Evolutionary conservation across 1,140 invertebrate species (phyloP).

Genomic region (Mamestra configurata): DNA sequence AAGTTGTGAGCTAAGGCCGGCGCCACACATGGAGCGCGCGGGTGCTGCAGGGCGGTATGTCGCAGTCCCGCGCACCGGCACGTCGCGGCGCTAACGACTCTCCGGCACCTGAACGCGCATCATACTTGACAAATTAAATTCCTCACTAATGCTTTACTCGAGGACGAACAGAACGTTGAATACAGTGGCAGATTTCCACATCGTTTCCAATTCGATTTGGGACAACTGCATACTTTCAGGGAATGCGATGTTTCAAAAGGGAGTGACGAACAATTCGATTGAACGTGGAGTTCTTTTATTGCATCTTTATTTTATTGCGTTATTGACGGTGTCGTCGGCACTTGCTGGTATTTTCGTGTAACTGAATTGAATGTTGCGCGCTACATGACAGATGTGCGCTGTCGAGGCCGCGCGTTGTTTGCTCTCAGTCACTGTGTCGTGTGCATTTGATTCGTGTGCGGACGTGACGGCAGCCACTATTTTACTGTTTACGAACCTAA

Average conservation of each 20-base stretch:
- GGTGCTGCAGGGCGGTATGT: not conserved
- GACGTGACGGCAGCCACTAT: conserved; percentile 26
- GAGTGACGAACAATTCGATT: conserved; percentile 79
- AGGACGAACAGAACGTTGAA: conserved; percentile 48
- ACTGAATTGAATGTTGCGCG: conserved; percentile 46
- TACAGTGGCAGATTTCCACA: conserved; percentile 54
- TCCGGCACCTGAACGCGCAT: conserved; percentile 54
- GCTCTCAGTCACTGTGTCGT: conserved; percentile 39
- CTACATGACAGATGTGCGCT: conserved; percentile 37
- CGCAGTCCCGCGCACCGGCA: conserved; percentile 6
- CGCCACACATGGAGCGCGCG: not conserved
- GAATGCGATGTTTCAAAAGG: conserved; percentile 75
- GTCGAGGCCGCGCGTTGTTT: conserved; percentile 32
- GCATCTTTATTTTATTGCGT: conserved; percentile 57
- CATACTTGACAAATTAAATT: conserved; percentile 65
- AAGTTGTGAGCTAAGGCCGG: conserved; percentile 9
- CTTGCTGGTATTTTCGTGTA: conserved; percentile 36
- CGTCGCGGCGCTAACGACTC: conserved; percentile 32
- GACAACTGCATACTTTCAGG: conserved; percentile 70
- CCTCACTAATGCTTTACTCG: conserved; percentile 53
- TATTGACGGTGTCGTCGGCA: conserved; percentile 46
- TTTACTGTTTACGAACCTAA: conserved; percentile 12
- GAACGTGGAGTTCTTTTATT: conserved; percentile 77
- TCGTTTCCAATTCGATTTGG: conserved; percentile 79
- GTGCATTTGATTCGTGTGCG: conserved; percentile 32